These are phyloP conservation scores for Syngnathus typhle DNA, from an alignment of 2,113 vertebrate genomes.

Conservation along the genomic window DNA sequence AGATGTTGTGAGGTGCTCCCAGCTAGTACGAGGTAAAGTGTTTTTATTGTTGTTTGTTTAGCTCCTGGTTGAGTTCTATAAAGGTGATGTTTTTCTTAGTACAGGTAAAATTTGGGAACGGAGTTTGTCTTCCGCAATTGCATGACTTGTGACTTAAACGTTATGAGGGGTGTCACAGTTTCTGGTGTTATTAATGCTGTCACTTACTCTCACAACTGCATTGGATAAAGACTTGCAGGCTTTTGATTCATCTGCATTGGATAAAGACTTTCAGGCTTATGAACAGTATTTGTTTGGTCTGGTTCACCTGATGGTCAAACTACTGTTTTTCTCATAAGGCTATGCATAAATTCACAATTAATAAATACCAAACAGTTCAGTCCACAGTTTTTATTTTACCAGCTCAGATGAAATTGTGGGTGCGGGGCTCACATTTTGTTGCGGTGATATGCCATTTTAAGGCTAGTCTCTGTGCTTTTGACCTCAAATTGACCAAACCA, in stretches of 20 bases:
- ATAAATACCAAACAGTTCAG: not conserved
- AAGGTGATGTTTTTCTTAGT: constrained; percentile 1
- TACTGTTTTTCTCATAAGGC: not conserved
- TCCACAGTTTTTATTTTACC: not conserved
- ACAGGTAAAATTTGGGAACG: constrained; percentile 5
- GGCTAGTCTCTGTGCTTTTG: not conserved
- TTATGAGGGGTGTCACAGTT: constrained; percentile 1
- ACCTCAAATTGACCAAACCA: not conserved
- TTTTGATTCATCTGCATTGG: no score
- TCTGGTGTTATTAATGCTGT: not conserved
- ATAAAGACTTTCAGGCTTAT: not conserved
- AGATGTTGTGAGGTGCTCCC: constrained; percentile 99
- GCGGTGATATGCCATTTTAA: not conserved
- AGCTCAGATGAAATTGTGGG: not conserved
- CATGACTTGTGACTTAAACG: not conserved
- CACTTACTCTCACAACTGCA: not conserved
- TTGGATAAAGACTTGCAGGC: not conserved
- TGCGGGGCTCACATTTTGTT: not conserved
- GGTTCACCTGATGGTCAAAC: not conserved
- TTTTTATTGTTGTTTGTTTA: not conserved
- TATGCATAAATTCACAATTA: not conserved
- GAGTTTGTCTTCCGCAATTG: not conserved
- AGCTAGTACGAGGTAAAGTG: constrained; percentile 94
- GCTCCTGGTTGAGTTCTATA: not conserved
- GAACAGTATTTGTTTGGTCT: not conserved